These are phyloP conservation scores for Eueides isabella DNA, from an alignment of 1,140 invertebrate species.

Conservation along the genomic window DNA sequence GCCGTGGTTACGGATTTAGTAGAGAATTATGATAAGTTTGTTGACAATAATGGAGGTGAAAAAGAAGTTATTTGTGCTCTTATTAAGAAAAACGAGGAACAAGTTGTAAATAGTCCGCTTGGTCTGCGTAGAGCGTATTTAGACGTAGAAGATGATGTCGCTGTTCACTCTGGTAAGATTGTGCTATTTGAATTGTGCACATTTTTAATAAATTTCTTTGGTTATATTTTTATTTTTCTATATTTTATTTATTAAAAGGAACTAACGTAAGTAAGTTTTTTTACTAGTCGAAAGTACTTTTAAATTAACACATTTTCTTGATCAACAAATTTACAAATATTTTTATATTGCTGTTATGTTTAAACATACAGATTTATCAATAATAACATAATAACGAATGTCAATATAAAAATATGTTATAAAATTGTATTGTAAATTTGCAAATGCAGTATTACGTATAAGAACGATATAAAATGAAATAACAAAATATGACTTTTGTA, in stretches of 20 bases:
- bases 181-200: not conserved
- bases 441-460: no score
- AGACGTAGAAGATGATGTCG: constrained; percentile 84
- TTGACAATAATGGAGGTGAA: constrained; percentile 71
- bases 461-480: no score
- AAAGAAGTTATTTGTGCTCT: constrained; percentile 72
- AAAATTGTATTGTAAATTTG: no score
- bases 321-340: not conserved
- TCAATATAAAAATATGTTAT: no score
- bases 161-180: constrained; percentile 85
- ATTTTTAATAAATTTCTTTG: not conserved
- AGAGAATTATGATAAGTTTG: constrained; percentile 74
- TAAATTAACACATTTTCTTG: not conserved
- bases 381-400: no score
- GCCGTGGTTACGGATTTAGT: constrained; percentile 68
- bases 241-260: not conserved
- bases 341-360: no score
- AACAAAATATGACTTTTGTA: no score
- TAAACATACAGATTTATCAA: no score
- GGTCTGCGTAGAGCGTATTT: constrained; percentile 81
- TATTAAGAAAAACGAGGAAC: constrained; percentile 73
- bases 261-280: not conserved
- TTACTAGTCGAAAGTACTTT: no score
- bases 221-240: no score
- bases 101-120: constrained; percentile 74